phyloP scores from a whole-genome alignment of 1,140 invertebrate genomes.

The Tetranychus cinnabarinus region DNA sequence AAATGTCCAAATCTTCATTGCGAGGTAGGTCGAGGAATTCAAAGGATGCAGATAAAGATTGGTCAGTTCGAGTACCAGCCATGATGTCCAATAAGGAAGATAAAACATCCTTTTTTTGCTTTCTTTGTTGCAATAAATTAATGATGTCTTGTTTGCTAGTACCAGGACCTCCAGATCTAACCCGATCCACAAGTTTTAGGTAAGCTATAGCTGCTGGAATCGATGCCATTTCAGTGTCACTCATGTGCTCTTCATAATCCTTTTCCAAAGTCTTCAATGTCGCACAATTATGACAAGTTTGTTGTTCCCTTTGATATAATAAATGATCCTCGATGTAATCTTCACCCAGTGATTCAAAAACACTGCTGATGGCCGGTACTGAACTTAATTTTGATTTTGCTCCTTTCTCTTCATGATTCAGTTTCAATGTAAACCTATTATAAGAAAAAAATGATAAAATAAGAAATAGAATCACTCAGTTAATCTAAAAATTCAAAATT shows the following conservation, averaged over 20 bases:
- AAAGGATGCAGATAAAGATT: constrained; percentile 5
- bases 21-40: constrained; percentile 5
- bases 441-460: neutral
- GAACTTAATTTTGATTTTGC: neutral
- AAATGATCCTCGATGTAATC: constrained; percentile 3
- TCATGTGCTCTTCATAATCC: neutral
- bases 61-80: constrained; percentile 5
- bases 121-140: neutral
- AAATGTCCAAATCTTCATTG: constrained; percentile 3
- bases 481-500: neutral
- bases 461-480: neutral
- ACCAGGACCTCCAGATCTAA: constrained; percentile 2
- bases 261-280: neutral
- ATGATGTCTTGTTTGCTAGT: constrained; percentile 2
- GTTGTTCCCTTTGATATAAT: neutral
- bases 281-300: constrained; percentile 5
- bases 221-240: constrained; percentile 4
- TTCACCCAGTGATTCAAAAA: neutral
- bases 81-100: constrained; percentile 8
- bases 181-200: constrained; percentile 3
- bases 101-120: neutral
- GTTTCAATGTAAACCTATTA: neutral
- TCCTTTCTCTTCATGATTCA: neutral
- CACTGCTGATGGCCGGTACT: neutral
- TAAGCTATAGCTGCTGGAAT: constrained; percentile 4